Base-by-base conservation (phyloP, 2,113 vertebrate species). In the Benitochromis conjunctus region DNA sequence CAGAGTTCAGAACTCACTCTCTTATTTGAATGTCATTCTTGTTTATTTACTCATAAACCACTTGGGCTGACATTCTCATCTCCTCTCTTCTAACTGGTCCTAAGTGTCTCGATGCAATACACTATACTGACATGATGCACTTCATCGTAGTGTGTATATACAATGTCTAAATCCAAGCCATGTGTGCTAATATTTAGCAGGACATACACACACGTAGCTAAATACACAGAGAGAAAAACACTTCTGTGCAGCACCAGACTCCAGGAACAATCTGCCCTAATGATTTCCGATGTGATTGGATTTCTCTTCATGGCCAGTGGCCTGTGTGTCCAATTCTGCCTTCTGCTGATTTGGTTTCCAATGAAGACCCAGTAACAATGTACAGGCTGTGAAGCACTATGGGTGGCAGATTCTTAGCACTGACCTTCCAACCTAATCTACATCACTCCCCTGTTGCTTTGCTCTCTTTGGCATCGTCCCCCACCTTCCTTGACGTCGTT, bases 231-330 rank as follows among this genome's bases (percentile, higher is more conserved):
- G 36, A 79, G 11, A 62, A 26, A 83, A 81, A 89, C 82, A 62
- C 51, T 18, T 13, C 26, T 57, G 5, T 18, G 56, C 43, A 76
- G 79, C 1, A 19, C 19, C 81, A 83, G 29, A 38, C 86, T 86
- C 64, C 88, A 85, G 88, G 26, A 91, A 86, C 87, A 88, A 89
- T 88, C 80, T 79, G 76, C 87, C 84, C 87, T 87, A 87, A 92
- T 93, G 91, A 82, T 88, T 92, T 77, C 36, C 83, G 62, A 88
- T 90, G 83, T 85, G 92, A 92, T 92, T 91, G 87, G 86, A 92
- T 92, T 92, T 89, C 84, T 81, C 87, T 83, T 92, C 90, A 90
- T 88, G 87, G 93, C 74, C 88, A 82, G 80, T 89, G 88, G 82
- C 57, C 86, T 85, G 80, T 78, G 84, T 53, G 84, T 89, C 84